A percentile compares a stretch with the other conserved stretches of the same genome.
These are phyloP conservation scores for Nasua narica DNA, from an alignment of 2,797 vertebrate genomes.

Conservation along the genomic window DNA sequence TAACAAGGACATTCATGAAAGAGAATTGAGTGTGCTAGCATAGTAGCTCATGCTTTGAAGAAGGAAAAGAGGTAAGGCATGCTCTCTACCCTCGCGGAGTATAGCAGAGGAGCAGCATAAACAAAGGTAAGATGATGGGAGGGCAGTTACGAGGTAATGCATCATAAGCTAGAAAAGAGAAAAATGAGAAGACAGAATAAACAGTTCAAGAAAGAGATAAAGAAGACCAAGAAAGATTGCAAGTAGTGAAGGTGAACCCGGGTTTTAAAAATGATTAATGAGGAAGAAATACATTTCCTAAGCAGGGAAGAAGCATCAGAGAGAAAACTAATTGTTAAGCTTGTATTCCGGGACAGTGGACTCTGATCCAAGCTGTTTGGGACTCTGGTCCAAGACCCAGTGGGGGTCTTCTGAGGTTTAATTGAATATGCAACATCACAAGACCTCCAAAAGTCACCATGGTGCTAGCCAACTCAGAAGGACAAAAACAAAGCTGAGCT, in stretches of 20 bases:
- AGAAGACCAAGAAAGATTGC: no score
- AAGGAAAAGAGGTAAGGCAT: rapidly evolving
- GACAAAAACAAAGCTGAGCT: neutral
- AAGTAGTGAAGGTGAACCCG: neutral
- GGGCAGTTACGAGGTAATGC: no score
- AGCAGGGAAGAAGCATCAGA: neutral
- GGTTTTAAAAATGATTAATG: rapidly evolving
- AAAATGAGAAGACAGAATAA: neutral
- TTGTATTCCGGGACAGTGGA: neutral
- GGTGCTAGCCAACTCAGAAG: neutral
- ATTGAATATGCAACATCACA: neutral
- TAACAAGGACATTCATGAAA: rapidly evolving
- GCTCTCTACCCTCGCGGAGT: rapidly evolving
- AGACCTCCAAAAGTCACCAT: neutral
- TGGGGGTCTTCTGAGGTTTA: neutral
- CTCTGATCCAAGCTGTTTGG: rapidly evolving
- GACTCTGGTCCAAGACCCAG: rapidly evolving
- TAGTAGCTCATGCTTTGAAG: rapidly evolving
- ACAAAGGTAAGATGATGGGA: rapidly evolving
- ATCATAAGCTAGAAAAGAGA: no score
- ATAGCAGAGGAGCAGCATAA: rapidly evolving
- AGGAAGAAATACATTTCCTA: neutral
- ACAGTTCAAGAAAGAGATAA: neutral
- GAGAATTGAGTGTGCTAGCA: rapidly evolving
- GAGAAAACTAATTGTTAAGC: rapidly evolving